Conservation (phyloP, 2,113 vertebrate genomes). For the Eurypyga helias region DNA sequence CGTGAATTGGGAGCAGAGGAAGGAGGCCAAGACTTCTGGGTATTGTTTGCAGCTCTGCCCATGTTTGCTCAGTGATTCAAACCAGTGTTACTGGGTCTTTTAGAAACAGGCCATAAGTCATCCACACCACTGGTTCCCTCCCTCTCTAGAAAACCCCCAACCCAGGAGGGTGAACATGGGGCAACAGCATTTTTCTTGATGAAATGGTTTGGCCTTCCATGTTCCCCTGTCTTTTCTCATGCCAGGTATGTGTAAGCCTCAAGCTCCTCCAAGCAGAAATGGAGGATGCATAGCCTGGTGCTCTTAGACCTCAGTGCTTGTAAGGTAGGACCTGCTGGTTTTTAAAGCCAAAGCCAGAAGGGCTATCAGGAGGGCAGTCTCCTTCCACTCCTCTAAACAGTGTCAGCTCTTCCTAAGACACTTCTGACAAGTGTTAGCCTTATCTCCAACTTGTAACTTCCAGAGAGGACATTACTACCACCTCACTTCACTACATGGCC, state of each 20-base stretch:
- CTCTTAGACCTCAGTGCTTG: neutral
- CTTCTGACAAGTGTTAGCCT: neutral
- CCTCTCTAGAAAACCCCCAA: neutral
- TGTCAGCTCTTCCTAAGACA: neutral
- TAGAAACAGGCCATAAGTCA: neutral
- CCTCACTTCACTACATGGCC: neutral
- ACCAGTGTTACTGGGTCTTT: neutral
- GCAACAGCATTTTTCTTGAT: neutral
- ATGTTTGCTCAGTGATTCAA: neutral
- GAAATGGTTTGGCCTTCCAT: neutral
- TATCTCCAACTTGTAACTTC: neutral
- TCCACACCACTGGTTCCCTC: neutral
- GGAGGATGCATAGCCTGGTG: neutral
- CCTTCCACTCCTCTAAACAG: neutral
- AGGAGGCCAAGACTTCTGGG: neutral
- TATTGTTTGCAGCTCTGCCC: constrained; percentile 10
- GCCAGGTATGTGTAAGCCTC: neutral
- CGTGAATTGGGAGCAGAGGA: neutral
- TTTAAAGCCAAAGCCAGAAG: neutral
- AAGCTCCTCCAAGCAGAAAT: neutral
- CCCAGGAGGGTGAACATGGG: neutral
- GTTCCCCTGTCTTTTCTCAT: neutral
- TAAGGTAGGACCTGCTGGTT: neutral
- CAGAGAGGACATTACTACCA: neutral
- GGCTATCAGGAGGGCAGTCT: neutral